Evolutionary conservation across 2,113 vertebrate genomes (phyloP), one percentile per base, ranked within the genome.

Genomic region (Ploceus nigricollis): DNA sequence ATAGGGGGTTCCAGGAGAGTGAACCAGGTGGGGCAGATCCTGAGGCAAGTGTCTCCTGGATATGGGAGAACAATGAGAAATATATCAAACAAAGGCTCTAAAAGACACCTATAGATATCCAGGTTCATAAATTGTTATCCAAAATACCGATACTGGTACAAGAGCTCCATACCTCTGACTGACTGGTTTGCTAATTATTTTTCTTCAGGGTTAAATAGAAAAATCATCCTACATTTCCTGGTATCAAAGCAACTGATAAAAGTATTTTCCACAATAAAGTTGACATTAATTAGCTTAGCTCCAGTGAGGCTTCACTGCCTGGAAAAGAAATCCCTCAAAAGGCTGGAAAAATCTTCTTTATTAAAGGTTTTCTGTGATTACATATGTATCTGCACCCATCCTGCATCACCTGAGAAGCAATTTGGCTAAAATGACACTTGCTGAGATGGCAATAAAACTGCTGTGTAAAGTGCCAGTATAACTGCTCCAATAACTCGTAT

Each of bases 261-360:
- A 90, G 58, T 75, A 88, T 85, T 92, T 93, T 85, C 56, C 20
- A 15, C 61, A 82, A 90, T 85, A 93, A 90, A 90, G 50, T 25
- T 92, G 86, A 82, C 70, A 88, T 88, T 93, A 80, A 92, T 90
- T 90, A 85, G 61, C 79, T 88, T 47, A 71, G 50, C 61, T 68
- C 47, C 78, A n/a, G 27, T 66, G 33, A 90, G 57, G 16, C 66
- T 51, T 77, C 48, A 42, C 21, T 82, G 45, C 25, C 57, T 88
- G 56, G 40, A 87, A 81, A 77, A 83, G 19, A 83, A 87, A 85
- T 79, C 61, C 25, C 51, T 90, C 75, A 71, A 64, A 95, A 83
- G 68, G 20, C 76, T 82, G 53, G 35, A 33, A 68, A 90, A 82
- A 76, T 11, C 21, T 24, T 54, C 35, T 86, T 86, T 51, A 72